A percentile compares a stretch with the other conserved stretches of the same genome.
phyloP scores from a whole-genome alignment of 64 coral and sea anemone genomes.

The Dendrophyllia cribrosa region DNA sequence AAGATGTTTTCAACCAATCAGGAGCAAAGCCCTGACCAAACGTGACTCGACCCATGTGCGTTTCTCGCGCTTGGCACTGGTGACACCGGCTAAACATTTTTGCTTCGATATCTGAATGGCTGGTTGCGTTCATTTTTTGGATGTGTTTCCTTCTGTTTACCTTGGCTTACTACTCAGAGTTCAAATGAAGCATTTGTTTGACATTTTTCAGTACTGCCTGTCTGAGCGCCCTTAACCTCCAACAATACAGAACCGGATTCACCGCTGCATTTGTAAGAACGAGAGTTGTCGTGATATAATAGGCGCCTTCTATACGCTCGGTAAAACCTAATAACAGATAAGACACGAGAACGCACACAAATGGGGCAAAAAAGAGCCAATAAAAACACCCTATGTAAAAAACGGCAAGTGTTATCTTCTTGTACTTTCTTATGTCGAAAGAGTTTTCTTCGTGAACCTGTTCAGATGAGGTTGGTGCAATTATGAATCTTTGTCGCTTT shows the following conservation, averaged over 20 bases:
- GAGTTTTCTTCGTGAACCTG: background rate
- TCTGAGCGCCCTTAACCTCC: constrained; percentile 2
- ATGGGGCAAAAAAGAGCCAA: constrained; percentile 33
- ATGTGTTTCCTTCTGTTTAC: no score
- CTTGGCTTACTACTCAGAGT: background rate
- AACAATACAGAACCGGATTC: constrained; percentile 34
- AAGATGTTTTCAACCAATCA: no score
- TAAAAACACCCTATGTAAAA: constrained; percentile 17
- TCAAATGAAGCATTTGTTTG: background rate
- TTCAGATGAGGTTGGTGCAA: background rate
- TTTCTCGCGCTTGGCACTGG: no score
- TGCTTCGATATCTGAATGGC: no score
- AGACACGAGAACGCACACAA: constrained; percentile 24
- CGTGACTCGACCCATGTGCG: no score
- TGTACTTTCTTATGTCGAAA: constrained; percentile 35
- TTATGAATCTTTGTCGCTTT: background rate
- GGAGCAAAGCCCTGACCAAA: no score
- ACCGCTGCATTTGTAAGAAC: constrained; percentile 14
- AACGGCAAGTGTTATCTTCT: constrained; percentile 12
- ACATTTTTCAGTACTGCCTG: constrained; percentile 8
- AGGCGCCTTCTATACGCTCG: background rate
- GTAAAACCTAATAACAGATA: background rate
- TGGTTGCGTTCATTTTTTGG: no score
- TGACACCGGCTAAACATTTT: no score
- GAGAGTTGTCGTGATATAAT: constrained; percentile 9